These are phyloP conservation scores for Polyommatus iphigenia DNA, from an alignment of 2,888 invertebrate genomes.

Conservation along the genomic window DNA sequence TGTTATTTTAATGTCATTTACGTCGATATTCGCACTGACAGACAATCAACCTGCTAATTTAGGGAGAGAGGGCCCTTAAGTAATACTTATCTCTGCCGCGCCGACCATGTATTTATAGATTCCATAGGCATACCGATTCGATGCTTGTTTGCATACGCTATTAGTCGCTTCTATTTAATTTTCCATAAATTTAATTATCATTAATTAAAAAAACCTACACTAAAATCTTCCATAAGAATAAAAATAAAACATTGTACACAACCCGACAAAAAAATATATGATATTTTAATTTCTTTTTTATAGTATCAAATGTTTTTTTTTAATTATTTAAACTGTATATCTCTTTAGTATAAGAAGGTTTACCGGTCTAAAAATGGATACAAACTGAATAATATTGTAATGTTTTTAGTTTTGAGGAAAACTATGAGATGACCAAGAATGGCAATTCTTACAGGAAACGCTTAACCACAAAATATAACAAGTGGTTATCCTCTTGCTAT, in stretches of 20 bases:
- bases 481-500: background rate
- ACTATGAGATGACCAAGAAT: background rate
- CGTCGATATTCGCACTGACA: too few species aligned
- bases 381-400: background rate
- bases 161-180: background rate
- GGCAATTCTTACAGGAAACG: background rate
- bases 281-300: too few species aligned
- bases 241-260: background rate
- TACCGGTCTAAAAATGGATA: background rate
- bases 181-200: background rate
- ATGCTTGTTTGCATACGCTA: background rate
- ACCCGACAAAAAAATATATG: background rate
- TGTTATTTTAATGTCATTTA: too few species aligned
- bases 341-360: too few species aligned
- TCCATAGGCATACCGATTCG: conserved; percentile 12
- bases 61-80: too few species aligned
- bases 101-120: conserved; percentile 37
- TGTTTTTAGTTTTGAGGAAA: too few species aligned
- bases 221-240: background rate
- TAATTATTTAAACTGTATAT: too few species aligned
- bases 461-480: too few species aligned
- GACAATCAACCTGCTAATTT: too few species aligned
- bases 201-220: background rate
- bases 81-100: conserved; percentile 49
- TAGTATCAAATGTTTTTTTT: too few species aligned